Base-by-base conservation (phyloP, 2,797 vertebrate species). In the Dendrocincla tyrannina region DNA sequence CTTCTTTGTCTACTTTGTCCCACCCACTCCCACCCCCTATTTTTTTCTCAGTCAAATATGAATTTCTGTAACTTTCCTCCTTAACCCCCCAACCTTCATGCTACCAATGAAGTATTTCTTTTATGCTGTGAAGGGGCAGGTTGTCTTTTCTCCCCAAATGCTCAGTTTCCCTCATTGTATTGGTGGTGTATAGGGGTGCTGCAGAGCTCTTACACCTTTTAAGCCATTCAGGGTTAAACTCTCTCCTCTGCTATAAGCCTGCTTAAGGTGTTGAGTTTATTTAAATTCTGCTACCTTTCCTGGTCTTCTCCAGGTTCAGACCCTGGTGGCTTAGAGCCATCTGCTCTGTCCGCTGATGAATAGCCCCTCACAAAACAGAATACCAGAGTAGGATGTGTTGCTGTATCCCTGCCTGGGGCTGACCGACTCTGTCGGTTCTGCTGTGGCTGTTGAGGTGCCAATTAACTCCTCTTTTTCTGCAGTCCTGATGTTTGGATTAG, bases 11-110 rank as follows among this genome's bases (percentile, higher is more conserved):
- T 53, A 30, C 22, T 16, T 13, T 39, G 8, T 37, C 39, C 11
- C 25, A 53, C 16, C 9, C 2, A 3, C 20, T 13, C 14, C 3
- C 4, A 8, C 11, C 4, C 7, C 11, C 2, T 4, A 6, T 16
- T 42, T 67, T 39, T 69, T 25, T 28, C 1, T 20, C 10, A 23
- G 9, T 74, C 25, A 55, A 84, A 63, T 44, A 42, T 0, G 6
- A 41, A 5, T 44, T 92, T 74, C 60, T 85, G 11, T 47, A 0
- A 55, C 35, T 83, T 88, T 4, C 7, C 27, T 74, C 33, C 27
- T 72, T 89, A 47, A 76, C 76, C 82, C 25, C 3, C 8, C 25
- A 68, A 7, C 13, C 24, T 62, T n/a, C 9, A 20, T 30, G 17
- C 50, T 63, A 19, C 7, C 42, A 41, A 41, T 49, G 23, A 52